These are phyloP conservation scores for Leucophenga montana DNA, from an alignment of 2,888 invertebrate species.

Conservation along the genomic window DNA sequence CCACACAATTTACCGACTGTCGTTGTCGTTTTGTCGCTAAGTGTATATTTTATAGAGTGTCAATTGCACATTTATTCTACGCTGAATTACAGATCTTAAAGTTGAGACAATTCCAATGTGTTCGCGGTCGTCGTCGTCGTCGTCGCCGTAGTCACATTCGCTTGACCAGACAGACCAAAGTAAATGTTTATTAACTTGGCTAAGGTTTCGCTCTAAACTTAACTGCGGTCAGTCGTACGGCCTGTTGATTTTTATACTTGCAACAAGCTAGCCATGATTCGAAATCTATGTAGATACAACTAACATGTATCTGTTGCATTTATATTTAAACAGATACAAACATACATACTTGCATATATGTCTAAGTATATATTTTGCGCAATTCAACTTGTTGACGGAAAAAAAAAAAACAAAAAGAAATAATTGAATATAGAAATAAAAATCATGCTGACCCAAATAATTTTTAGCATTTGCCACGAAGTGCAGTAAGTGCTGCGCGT, in stretches of 20 bases:
- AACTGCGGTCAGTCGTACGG: neutral
- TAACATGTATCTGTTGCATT: constrained; percentile 10
- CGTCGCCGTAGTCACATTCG: neutral
- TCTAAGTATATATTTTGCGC: no score
- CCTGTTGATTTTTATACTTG: neutral
- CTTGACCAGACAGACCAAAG: constrained; percentile 38
- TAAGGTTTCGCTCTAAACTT: constrained; percentile 25
- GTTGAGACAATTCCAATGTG: neutral
- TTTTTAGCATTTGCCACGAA: constrained; percentile 2
- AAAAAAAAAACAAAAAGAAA: constrained; percentile 2
- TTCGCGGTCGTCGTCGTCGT: neutral
- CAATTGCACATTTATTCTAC: constrained; percentile 20
- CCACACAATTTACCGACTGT: neutral
- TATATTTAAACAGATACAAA: constrained; percentile 35
- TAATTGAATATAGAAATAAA: neutral
- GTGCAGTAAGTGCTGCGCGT: neutral
- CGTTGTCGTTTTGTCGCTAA: constrained; percentile 1
- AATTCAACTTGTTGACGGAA: neutral
- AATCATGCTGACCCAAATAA: constrained; percentile 25
- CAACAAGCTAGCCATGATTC: constrained; percentile 1
- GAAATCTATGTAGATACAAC: constrained; percentile 35
- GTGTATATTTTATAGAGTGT: constrained; percentile 23
- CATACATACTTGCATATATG: neutral
- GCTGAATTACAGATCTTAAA: constrained; percentile 1
- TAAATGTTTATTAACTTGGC: constrained; percentile 43